These are phyloP conservation scores for Hydropotes inermis DNA, from an alignment of 2,113 vertebrate genomes.

Conservation along the genomic window DNA sequence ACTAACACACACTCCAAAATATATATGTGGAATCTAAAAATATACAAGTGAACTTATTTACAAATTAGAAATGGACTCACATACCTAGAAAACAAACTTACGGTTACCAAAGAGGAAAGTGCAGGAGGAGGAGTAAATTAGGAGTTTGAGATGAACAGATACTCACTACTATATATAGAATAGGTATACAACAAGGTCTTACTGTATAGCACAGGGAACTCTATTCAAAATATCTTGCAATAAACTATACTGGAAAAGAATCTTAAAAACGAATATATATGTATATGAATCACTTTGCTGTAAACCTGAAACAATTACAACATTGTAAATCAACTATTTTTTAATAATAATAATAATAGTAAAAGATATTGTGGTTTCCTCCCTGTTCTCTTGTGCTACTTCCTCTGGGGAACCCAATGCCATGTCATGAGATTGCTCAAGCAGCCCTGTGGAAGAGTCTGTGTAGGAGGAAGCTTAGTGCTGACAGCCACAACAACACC, in stretches of 20 bases:
- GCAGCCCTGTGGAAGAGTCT: not conserved
- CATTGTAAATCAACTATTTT: not conserved
- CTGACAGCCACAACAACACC: not conserved
- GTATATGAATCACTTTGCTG: not conserved
- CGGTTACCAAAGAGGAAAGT: not conserved
- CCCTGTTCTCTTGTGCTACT: not conserved
- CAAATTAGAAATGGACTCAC: not conserved
- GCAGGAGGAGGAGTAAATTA: not conserved
- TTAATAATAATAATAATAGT: not conserved
- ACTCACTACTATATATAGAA: not conserved
- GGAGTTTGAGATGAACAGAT: not conserved
- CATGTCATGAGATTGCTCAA: not conserved
- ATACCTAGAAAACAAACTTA: not conserved
- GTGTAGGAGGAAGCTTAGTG: not conserved
- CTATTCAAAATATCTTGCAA: not conserved
- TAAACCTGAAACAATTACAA: not conserved
- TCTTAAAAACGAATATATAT: not conserved
- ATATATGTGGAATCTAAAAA: not conserved
- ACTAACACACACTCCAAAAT: not conserved
- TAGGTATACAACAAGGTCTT: not conserved
- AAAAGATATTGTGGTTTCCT: not conserved
- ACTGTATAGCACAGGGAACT: not conserved
- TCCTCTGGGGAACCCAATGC: not conserved
- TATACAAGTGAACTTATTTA: not conserved
- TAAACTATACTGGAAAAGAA: not conserved